These are phyloP conservation scores for Pan paniscus DNA, from an alignment of 2,113 vertebrate species.

Conservation along the genomic window DNA sequence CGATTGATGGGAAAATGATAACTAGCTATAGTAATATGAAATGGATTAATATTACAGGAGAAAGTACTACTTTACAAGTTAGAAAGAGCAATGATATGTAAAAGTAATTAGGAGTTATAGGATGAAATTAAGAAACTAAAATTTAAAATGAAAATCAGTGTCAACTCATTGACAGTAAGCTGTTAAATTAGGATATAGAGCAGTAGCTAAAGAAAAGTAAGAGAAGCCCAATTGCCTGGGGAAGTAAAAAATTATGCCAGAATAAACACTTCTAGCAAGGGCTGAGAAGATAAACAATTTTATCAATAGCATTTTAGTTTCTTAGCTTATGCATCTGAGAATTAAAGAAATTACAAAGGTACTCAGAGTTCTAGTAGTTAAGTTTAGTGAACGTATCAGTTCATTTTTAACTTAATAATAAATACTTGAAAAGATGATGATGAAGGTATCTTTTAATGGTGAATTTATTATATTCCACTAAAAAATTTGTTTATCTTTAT, in stretches of 20 bases:
- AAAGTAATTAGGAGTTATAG: slow-evolving; percentile 64
- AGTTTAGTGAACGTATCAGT: background rate
- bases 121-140: slow-evolving; percentile 58
- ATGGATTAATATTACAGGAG: slow-evolving; percentile 39
- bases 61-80: slow-evolving; percentile 46
- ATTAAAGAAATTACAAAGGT: background rate
- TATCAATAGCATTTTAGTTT: background rate
- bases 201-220: slow-evolving; percentile 6
- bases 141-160: slow-evolving; percentile 1
- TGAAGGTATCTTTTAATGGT: background rate
- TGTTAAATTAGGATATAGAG: background rate
- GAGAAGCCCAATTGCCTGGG: background rate
- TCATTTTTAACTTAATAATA: background rate
- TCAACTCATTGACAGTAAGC: background rate
- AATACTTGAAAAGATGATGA: background rate
- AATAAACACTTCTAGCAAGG: background rate
- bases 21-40: background rate
- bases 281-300: background rate
- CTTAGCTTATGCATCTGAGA: background rate
- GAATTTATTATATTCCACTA: background rate
- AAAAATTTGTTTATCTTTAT: background rate
- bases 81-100: slow-evolving; percentile 47
- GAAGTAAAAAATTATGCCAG: background rate
- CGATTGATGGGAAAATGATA: slow-evolving; percentile 31
- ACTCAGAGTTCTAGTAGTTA: background rate